Base-by-base conservation (phyloP, 2,888 invertebrate species). In the Coleophora deauratella region DNA sequence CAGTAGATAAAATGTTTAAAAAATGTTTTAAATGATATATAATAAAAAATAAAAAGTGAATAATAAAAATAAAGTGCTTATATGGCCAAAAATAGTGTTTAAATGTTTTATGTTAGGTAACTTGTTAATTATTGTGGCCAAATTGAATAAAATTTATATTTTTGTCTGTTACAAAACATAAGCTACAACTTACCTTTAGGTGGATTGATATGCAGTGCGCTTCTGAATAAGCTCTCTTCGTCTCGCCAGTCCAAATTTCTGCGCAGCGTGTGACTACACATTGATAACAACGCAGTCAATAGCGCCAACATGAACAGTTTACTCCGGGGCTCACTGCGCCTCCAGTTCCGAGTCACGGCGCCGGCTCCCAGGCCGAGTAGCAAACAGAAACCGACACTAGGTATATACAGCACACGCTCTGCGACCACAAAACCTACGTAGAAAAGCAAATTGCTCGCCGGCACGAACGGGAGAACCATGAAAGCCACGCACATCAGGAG, bases 351-450 rank as follows among this genome's bases (percentile, higher is more conserved):
- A 49, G 82, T 77, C 59, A 80, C 59, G 46, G 73, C 68, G 43
- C 85, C 88, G 44, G 90, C 79, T 33, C 94, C 93, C 54, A 92
- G 82, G 40, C 94, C 97, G 46, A 97, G 87, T 51, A 98, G 86
- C 59, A 98, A 88, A 81, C 97, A 98, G 79, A 93, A 95, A 40
- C 98, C 98, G 65, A 98, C 95, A 84, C 97, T 97, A 38, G 98
- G 98, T 74, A 98, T 90, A 85, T 98, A 99, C 51, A 99, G 88
- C 52, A 98, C 93, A 51, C 98, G 89, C 84, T 99, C 99, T 45
- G 98, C 99, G 42, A 98, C 94, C 54, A 99, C 98, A 79, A 99
- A 99, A 38, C 99, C 99, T 46, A 99, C 98, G 79, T 98, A 98
- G 87, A 98, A 97, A 79, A 98, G 92, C 59, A 98, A 86, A 88